These are phyloP conservation scores for Vimba vimba DNA, from an alignment of 2,113 vertebrate genomes.

Conservation along the genomic window DNA sequence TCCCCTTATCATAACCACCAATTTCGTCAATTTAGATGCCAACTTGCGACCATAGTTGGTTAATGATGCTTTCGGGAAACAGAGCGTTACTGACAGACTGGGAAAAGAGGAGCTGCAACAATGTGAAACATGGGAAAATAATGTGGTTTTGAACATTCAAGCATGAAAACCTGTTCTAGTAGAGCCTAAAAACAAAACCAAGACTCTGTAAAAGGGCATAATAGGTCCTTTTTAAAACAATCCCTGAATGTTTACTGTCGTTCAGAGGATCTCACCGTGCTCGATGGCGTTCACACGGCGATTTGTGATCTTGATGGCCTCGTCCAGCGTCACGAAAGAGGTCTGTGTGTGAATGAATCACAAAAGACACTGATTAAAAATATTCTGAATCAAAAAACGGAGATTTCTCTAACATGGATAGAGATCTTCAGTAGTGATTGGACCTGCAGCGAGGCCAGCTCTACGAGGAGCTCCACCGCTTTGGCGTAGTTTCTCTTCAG, in stretches of 20 bases:
- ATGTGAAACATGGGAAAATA: too few species aligned
- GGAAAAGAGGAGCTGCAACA: too few species aligned
- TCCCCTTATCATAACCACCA: too few species aligned
- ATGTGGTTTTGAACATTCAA: too few species aligned
- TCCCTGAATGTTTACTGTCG: background rate
- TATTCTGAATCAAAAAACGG: background rate
- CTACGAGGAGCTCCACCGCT: constrained; percentile 96
- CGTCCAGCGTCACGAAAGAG: constrained; percentile 96
- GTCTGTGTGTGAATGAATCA: constrained; percentile 78
- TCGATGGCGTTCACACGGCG: constrained; percentile 98
- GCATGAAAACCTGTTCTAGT: too few species aligned
- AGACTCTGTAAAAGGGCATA: too few species aligned
- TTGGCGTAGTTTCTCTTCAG: constrained; percentile 98
- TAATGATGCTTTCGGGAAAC: too few species aligned
- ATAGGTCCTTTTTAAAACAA: background rate
- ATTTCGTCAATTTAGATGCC: too few species aligned
- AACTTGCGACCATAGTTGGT: too few species aligned
- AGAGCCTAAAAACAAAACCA: too few species aligned
- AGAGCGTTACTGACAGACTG: too few species aligned
- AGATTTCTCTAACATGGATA: background rate
- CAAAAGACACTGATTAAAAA: background rate
- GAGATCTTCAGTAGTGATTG: background rate
- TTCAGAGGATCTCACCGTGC: constrained; percentile 82
- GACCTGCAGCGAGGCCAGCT: constrained; percentile 97
- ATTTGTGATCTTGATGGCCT: constrained; percentile 99